Evolutionary conservation across 2,113 vertebrate genomes (phyloP).

Genomic region (Sporophila hypoxantha): DNA sequence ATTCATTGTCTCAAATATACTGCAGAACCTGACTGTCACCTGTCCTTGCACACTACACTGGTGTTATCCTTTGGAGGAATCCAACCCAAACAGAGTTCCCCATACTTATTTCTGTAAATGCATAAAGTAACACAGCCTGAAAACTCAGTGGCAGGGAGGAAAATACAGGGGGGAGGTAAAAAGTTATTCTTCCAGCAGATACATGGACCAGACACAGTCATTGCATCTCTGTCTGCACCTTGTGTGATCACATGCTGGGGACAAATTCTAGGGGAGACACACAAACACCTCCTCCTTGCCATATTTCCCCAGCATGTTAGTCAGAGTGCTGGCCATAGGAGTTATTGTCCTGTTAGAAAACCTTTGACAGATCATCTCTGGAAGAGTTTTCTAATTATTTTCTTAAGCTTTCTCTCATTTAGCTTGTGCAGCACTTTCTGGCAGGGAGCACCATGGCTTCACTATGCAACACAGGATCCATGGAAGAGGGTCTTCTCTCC

Average conservation of each 20-base stretch:
- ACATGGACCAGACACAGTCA: neutral
- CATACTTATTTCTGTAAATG: neutral
- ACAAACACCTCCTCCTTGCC: neutral
- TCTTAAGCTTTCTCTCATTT: neutral
- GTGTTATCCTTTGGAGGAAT: neutral
- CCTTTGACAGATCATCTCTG: neutral
- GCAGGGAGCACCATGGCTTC: neutral
- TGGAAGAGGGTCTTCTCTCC: neutral
- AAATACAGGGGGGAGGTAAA: neutral
- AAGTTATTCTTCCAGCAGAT: neutral
- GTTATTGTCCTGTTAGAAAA: neutral
- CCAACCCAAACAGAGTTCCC: neutral
- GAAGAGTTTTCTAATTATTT: neutral
- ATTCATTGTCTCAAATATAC: neutral
- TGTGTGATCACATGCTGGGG: neutral
- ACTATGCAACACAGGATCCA: accelerated
- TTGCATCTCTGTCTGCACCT: neutral
- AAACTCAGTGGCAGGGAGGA: neutral
- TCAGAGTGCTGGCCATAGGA: neutral
- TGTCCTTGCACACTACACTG: neutral
- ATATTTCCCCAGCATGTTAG: neutral
- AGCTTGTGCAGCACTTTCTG: neutral
- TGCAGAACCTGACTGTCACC: neutral
- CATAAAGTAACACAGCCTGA: neutral
- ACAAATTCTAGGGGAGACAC: neutral